A percentile compares a stretch with the other conserved stretches of the same genome.
These are phyloP conservation scores for Stichopus horrens DNA, from an alignment of 53 echinoderm and acorn worm genomes.

Conservation along the genomic window DNA sequence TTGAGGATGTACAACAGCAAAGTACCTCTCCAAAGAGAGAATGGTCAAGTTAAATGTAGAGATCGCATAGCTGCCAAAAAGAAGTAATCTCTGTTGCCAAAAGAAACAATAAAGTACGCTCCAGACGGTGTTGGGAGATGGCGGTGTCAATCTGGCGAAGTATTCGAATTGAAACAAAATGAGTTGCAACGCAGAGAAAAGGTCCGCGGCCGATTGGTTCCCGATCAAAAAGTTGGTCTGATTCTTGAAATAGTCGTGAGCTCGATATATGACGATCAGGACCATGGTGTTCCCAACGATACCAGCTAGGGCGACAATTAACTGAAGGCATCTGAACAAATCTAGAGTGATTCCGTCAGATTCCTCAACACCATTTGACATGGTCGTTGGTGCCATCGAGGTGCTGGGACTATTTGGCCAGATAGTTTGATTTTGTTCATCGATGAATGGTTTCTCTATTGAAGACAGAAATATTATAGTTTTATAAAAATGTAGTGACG, in stretches of 20 bases:
- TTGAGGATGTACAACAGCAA: slow-evolving; percentile 70
- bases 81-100: slow-evolving; percentile 63
- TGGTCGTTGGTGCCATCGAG: too few species aligned
- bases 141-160: slow-evolving; percentile 33
- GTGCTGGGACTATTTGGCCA: too few species aligned
- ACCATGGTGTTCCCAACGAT: not conserved
- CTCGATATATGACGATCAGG: not conserved
- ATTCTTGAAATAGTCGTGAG: slow-evolving; percentile 20
- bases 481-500: too few species aligned
- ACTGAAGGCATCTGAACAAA: not conserved
- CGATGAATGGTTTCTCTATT: too few species aligned
- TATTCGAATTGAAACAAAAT: slow-evolving; percentile 28
- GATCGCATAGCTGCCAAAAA: slow-evolving; percentile 73
- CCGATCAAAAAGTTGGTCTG: slow-evolving; percentile 55
- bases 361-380: too few species aligned
- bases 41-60: slow-evolving; percentile 75
- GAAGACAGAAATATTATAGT: too few species aligned
- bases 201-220: slow-evolving; percentile 49
- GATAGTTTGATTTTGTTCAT: too few species aligned
- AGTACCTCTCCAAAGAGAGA: slow-evolving; percentile 73
- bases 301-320: not conserved
- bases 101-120: slow-evolving; percentile 52
- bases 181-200: slow-evolving; percentile 30
- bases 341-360: not conserved
- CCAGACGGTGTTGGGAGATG: not conserved